Evolutionary conservation across 1,140 invertebrate genomes (phyloP).

Genomic region (Idris sp.): DNA sequence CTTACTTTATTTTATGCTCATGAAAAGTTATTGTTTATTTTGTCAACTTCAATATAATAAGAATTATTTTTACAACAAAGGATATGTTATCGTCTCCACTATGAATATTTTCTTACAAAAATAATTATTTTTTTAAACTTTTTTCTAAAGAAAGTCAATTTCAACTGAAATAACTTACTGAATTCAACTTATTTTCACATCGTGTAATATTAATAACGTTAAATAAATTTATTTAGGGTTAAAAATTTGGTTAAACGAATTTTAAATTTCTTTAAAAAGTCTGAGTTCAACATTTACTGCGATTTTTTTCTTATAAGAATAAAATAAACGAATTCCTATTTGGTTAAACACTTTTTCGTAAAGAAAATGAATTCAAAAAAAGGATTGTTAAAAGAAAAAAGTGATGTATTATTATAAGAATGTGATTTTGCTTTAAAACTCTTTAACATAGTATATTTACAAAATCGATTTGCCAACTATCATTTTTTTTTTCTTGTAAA

Average conservation of each 20-base stretch:
- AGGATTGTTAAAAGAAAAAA: slow-evolving; percentile 20
- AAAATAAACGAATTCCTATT: slow-evolving; percentile 2
- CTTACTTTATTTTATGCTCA: too few species aligned
- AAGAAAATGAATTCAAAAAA: slow-evolving; percentile 3
- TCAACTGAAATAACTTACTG: background rate
- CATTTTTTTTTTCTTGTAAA: slow-evolving; percentile 39
- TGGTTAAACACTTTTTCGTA: slow-evolving; percentile 9
- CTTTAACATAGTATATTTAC: slow-evolving; percentile 1
- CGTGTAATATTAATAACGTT: background rate
- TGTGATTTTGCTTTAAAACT: slow-evolving; percentile 27
- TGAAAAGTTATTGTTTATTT: too few species aligned
- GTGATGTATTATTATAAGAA: slow-evolving; percentile 17
- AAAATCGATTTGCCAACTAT: slow-evolving; percentile 37
- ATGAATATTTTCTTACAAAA: too few species aligned
- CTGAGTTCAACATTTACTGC: too few species aligned
- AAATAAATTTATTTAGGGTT: too few species aligned
- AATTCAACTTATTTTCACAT: background rate
- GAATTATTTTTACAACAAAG: too few species aligned
- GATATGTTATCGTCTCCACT: too few species aligned
- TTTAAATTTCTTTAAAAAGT: too few species aligned
- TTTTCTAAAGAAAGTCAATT: slow-evolving; percentile 2
- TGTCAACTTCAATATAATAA: too few species aligned
- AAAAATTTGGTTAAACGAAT: too few species aligned
- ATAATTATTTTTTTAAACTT: too few species aligned
- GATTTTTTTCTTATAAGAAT: too few species aligned